phyloP scores from a whole-genome alignment of 1,140 invertebrate genomes.

The Bilobella aurantiaca region DNA sequence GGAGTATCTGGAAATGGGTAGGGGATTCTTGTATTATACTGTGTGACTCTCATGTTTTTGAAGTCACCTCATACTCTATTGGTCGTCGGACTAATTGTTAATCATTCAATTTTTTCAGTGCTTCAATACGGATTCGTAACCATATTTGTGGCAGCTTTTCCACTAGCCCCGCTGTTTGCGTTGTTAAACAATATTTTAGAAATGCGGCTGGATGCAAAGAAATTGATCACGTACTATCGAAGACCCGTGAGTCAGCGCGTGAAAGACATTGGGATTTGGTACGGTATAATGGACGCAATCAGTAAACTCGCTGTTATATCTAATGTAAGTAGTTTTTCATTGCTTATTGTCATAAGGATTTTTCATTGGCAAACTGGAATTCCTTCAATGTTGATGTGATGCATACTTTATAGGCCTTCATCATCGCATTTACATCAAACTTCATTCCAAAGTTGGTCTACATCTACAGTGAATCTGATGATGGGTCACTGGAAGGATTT shows the following conservation, averaged over 20 bases:
- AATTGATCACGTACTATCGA: conserved; percentile 70
- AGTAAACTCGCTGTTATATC: conserved; percentile 82
- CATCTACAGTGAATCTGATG: conserved; percentile 43
- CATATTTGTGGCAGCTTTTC: conserved; percentile 81
- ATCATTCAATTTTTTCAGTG: conserved; percentile 15
- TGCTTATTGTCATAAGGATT: no score
- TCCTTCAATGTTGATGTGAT: no score
- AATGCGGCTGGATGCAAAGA: conserved; percentile 76
- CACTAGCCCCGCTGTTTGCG: conserved; percentile 71
- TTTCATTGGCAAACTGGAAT: no score
- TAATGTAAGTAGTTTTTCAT: conserved; percentile 60
- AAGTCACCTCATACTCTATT: no score
- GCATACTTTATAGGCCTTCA: conserved; percentile 63
- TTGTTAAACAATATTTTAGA: conserved; percentile 81
- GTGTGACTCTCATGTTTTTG: background rate
- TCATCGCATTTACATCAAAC: conserved; percentile 97
- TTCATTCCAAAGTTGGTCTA: conserved; percentile 90
- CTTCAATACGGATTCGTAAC: conserved; percentile 62
- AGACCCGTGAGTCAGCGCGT: conserved; percentile 74
- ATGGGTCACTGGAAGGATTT: conserved; percentile 60
- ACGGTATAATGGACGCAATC: conserved; percentile 75
- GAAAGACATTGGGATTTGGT: conserved; percentile 83
- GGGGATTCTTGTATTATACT: conserved; percentile 5
- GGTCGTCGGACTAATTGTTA: no score
- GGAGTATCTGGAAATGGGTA: conserved; percentile 43